Conservation (phyloP, 2,113 vertebrate genomes). For the Thalassoma bifasciatum region DNA sequence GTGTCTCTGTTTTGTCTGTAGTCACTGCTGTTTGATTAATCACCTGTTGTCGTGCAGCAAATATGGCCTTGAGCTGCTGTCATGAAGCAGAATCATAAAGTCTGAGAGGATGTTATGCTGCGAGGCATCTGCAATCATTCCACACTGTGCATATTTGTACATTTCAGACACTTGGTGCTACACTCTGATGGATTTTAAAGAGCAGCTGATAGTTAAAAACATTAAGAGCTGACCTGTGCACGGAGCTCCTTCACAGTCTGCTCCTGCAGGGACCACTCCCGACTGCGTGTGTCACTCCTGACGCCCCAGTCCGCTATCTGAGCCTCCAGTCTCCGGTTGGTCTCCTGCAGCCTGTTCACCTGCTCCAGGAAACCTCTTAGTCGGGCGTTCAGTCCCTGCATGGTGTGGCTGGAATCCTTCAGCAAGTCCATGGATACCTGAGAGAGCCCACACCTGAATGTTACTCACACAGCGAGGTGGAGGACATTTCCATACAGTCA, state of each 20-base stretch:
- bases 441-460: background rate
- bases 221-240: constrained; percentile 68
- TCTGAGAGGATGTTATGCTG: background rate
- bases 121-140: background rate
- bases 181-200: background rate
- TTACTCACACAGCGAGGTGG: background rate
- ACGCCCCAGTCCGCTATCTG: constrained; percentile 69
- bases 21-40: constrained; percentile 21
- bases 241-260: constrained; percentile 71
- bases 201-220: background rate
- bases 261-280: constrained; percentile 75
- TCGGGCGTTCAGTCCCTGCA: constrained; percentile 73
- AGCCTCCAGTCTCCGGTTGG: constrained; percentile 76
- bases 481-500: constrained; percentile 41
- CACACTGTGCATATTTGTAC: background rate
- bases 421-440: constrained; percentile 67
- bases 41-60: constrained; percentile 11
- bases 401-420: constrained; percentile 66
- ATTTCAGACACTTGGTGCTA: background rate
- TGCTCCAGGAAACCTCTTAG: constrained; percentile 81
- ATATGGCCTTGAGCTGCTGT: constrained; percentile 9
- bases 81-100: constrained; percentile 6
- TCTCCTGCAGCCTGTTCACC: constrained; percentile 74
- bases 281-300: constrained; percentile 7
- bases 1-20: constrained; percentile 35